These are phyloP conservation scores for Sycophila texana DNA, from an alignment of 2,888 invertebrate species.

Conservation along the genomic window DNA sequence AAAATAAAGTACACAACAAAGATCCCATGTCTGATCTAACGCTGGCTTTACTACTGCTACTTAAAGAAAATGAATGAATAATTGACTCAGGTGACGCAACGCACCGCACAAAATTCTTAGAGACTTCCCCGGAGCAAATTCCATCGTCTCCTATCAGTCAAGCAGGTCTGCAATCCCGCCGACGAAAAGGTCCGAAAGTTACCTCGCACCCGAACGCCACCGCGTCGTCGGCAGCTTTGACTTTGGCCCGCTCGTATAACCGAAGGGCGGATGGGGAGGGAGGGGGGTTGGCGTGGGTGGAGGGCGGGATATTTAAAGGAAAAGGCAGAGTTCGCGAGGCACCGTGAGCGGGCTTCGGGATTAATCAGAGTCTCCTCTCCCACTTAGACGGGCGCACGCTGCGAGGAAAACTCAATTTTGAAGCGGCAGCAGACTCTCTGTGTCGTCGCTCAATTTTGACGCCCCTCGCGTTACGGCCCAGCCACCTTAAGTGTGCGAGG, in stretches of 20 bases:
- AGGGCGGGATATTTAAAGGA: constrained; percentile 50
- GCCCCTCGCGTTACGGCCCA: constrained; percentile 64
- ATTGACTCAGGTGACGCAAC: too few species aligned
- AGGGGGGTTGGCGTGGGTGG: background rate
- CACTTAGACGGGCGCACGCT: constrained; percentile 64
- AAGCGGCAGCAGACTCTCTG: constrained; percentile 59
- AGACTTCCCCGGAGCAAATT: too few species aligned
- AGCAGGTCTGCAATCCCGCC: background rate
- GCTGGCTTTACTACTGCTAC: too few species aligned
- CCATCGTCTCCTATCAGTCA: too few species aligned
- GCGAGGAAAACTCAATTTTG: constrained; percentile 74
- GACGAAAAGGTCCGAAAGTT: constrained; percentile 11
- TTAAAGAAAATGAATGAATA: too few species aligned
- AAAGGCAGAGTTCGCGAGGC: constrained; percentile 64
- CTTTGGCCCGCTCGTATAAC: constrained; percentile 2
- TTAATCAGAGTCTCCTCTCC: constrained; percentile 72
- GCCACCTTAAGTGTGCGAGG: constrained; percentile 45
- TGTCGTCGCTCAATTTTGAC: constrained; percentile 73
- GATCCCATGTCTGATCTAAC: too few species aligned
- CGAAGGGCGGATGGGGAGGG: background rate
- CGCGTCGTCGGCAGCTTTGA: constrained; percentile 28
- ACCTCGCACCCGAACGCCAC: background rate
- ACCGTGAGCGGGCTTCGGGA: constrained; percentile 57
- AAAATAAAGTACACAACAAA: too few species aligned
- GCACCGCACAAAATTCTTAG: too few species aligned